Conservation (phyloP, 2,113 vertebrate genomes). For the Taurulus bubalis region DNA sequence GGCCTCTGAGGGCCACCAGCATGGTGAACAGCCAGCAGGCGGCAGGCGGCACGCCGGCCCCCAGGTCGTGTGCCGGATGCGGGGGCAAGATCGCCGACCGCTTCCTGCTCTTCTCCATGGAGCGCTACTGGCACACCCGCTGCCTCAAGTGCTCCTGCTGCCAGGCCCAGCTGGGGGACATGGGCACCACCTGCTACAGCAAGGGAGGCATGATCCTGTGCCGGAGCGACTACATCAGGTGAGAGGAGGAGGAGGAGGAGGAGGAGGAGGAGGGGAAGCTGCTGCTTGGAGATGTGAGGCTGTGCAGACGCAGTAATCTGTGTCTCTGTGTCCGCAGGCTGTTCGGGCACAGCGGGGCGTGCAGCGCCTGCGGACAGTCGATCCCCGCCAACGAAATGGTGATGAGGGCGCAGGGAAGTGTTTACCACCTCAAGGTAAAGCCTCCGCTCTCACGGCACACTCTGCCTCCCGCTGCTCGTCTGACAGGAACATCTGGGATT, state of each 20-base stretch:
- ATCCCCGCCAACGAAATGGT: conserved; percentile 89
- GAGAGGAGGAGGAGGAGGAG: conserved; percentile 30
- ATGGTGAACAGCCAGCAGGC: conserved; percentile 87
- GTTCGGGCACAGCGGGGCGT: conserved; percentile 87
- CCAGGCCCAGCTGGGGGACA: conserved; percentile 88
- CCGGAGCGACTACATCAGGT: conserved; percentile 88
- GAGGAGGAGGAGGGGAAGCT: background rate
- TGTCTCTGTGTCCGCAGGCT: conserved; percentile 77
- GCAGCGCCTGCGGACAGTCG: conserved; percentile 85
- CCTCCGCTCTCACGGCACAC: conserved; percentile 6
- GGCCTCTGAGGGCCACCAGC: conserved; percentile 34
- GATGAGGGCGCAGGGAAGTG: conserved; percentile 87
- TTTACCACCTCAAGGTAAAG: conserved; percentile 88
- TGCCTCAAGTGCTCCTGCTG: conserved; percentile 89
- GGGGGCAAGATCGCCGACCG: conserved; percentile 86
- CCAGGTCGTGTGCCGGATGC: conserved; percentile 86
- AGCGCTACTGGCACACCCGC: conserved; percentile 87
- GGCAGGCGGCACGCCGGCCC: conserved; percentile 62
- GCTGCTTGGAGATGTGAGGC: conserved; percentile 13
- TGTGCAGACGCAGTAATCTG: conserved; percentile 19
- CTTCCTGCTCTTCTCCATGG: conserved; percentile 88
- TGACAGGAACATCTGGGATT: conserved; percentile 53
- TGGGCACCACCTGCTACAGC: conserved; percentile 88
- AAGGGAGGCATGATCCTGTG: conserved; percentile 89
- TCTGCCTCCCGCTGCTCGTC: conserved; percentile 44